Percentiles rank a stretch among this genome's conserved stretches.
Evolutionary conservation across 2,113 vertebrate genomes (phyloP).

Genomic region (Peucedramus taeniatus): DNA sequence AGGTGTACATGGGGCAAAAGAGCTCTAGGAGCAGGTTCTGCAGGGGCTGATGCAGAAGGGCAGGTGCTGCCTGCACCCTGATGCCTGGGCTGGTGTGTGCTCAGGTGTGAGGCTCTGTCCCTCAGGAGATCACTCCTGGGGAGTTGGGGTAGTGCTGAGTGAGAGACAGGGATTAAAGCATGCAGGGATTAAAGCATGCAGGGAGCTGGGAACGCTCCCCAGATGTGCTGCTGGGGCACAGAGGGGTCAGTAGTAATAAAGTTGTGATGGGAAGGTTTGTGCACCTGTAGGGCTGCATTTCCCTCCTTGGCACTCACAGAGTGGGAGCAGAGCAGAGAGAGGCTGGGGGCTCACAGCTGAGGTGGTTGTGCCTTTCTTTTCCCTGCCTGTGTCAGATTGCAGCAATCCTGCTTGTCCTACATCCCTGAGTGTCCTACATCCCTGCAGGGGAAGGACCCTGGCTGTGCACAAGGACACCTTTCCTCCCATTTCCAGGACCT

Average conservation of each 20-base stretch:
- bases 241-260: not conserved
- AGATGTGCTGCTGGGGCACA: not conserved
- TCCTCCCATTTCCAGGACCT: not conserved
- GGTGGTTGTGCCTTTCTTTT: not conserved
- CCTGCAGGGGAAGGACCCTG: not conserved
- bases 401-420: accelerated
- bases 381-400: not conserved
- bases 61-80: not conserved
- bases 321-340: not conserved
- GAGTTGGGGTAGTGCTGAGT: not conserved
- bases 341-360: not conserved
- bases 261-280: not conserved
- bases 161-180: not conserved
- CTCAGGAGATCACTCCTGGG: not conserved
- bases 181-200: not conserved
- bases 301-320: not conserved
- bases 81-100: not conserved
- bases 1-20: not conserved
- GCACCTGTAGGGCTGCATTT: not conserved
- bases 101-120: not conserved
- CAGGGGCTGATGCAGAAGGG: not conserved
- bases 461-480: not conserved
- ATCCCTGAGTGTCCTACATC: accelerated
- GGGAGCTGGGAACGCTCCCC: not conserved
- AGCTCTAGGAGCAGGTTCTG: not conserved